Evolutionary conservation across 2,797 vertebrate genomes (phyloP).

Genomic region (Squalus acanthias): DNA sequence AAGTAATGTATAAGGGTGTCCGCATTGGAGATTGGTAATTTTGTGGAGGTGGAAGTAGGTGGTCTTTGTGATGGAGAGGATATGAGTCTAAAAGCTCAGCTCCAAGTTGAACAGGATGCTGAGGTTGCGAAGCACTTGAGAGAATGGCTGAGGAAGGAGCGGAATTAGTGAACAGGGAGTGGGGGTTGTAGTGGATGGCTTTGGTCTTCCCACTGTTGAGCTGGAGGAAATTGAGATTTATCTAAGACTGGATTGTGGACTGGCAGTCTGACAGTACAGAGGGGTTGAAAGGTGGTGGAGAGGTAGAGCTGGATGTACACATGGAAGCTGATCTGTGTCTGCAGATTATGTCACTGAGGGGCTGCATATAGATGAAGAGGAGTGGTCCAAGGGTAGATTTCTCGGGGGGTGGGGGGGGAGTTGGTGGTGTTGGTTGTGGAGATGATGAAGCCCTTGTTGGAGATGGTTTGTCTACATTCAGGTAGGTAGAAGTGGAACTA

Average conservation of each 20-base stretch:
- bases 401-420: neutral
- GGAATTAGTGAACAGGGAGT: neutral
- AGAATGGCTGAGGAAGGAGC: neutral
- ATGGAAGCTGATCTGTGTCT: neutral
- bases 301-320: neutral
- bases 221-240: neutral
- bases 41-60: neutral
- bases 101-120: neutral
- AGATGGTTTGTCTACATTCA: neutral
- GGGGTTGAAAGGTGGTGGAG: neutral
- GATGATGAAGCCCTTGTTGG: neutral
- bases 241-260: neutral
- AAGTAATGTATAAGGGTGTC: too few relatives aligned
- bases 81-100: neutral
- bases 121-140: neutral
- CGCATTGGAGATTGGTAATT: neutral
- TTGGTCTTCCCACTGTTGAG: neutral
- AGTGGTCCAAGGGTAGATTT: neutral
- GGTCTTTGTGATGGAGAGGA: neutral
- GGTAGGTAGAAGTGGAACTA: neutral
- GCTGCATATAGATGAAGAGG: neutral
- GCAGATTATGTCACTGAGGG: neutral
- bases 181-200: neutral
- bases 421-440: neutral
- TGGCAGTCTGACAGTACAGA: neutral